Evolutionary conservation across 2,113 vertebrate species (phyloP).

Genomic region (Aegithalos caudatus): DNA sequence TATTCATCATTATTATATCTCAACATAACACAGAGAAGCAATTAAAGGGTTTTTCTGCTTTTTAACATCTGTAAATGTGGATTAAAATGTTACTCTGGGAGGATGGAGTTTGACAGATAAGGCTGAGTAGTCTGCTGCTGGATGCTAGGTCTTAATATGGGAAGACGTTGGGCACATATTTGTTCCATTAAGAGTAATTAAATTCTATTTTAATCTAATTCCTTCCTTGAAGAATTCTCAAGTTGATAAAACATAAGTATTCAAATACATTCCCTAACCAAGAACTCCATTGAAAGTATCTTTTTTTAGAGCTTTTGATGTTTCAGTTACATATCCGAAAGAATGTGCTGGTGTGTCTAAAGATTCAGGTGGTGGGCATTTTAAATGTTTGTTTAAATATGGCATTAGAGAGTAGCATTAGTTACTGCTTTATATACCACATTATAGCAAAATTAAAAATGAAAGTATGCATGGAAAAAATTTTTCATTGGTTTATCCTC

Average conservation of each 20-base stretch:
- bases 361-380: background rate
- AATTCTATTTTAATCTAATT: background rate
- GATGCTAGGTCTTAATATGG: background rate
- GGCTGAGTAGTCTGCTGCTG: background rate
- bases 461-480: background rate
- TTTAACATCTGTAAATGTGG: background rate
- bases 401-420: background rate
- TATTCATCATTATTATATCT: fast-evolving
- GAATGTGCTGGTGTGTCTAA: background rate
- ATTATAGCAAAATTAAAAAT: background rate
- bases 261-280: background rate
- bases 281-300: background rate
- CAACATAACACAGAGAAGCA: background rate
- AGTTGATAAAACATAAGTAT: background rate
- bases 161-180: background rate
- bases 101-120: background rate
- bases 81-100: background rate
- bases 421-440: background rate
- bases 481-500: background rate
- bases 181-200: background rate
- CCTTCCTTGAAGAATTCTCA: background rate
- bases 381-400: background rate
- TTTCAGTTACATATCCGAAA: background rate
- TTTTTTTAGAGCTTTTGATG: background rate
- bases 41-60: background rate